Evolutionary conservation across 2,113 vertebrate genomes (phyloP).

Genomic region (Anas platyrhynchos): DNA sequence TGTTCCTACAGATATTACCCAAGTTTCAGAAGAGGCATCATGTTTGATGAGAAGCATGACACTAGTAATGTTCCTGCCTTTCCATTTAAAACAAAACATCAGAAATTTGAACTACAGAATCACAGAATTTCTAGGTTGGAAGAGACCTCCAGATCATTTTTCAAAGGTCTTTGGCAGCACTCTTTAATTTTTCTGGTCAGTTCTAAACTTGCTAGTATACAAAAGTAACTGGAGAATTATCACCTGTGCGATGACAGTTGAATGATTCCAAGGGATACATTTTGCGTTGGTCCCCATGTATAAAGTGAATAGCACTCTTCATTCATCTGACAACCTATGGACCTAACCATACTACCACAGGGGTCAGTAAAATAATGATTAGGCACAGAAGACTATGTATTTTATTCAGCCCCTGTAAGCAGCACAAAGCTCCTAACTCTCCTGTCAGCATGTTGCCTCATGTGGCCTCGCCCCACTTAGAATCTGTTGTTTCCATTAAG

Average conservation of each 20-base stretch:
- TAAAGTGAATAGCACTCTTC: background rate
- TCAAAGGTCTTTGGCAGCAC: background rate
- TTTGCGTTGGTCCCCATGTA: background rate
- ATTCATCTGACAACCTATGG: background rate
- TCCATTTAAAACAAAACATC: background rate
- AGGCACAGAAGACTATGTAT: background rate
- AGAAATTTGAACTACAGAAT: background rate
- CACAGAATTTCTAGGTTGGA: too few relatives aligned
- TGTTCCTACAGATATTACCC: background rate
- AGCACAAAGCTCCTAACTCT: background rate
- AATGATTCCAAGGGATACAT: background rate
- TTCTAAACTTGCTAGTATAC: background rate
- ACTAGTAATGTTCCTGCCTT: background rate
- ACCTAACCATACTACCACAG: fast-evolving
- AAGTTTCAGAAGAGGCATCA: background rate
- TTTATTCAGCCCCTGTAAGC: background rate
- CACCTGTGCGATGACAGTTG: background rate
- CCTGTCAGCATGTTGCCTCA: background rate
- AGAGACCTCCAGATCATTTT: background rate
- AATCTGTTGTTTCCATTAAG: conserved; percentile 5
- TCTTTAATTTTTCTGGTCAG: background rate
- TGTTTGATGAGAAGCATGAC: background rate
- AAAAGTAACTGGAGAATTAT: background rate
- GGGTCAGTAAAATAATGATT: background rate
- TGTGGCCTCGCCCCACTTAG: background rate